phyloP scores from a whole-genome alignment of 2,888 invertebrate genomes.

The Rotaria macrura region DNA sequence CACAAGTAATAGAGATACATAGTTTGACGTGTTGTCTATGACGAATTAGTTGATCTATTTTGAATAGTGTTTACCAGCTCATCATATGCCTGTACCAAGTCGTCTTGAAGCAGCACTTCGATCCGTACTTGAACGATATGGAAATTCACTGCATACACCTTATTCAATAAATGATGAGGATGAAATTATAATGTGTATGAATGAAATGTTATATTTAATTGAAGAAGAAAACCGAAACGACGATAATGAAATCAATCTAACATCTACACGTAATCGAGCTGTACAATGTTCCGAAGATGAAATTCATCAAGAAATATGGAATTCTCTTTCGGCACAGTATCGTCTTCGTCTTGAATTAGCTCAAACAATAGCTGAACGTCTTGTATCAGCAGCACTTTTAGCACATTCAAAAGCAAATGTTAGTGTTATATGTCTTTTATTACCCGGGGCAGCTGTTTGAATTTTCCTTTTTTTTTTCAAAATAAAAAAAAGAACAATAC shows the following conservation, averaged over 20 bases:
- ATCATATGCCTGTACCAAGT: not conserved
- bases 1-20: conserved; percentile 25
- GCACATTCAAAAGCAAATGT: conserved; percentile 7
- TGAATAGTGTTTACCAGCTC: not conserved
- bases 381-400: not conserved
- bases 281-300: not conserved
- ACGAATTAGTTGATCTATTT: too few relatives aligned
- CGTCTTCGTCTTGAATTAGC: not conserved
- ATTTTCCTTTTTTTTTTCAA: not conserved
- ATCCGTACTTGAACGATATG: not conserved
- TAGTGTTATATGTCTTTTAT: not conserved
- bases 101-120: not conserved
- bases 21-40: too few relatives aligned
- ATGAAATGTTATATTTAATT: not conserved
- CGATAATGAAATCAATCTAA: not conserved
- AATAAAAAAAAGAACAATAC: not conserved
- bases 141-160: not conserved
- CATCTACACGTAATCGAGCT: not conserved
- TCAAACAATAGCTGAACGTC: not conserved
- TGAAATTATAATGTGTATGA: not conserved
- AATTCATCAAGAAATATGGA: not conserved
- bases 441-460: not conserved
- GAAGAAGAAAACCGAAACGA: not conserved
- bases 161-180: not conserved
- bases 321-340: not conserved